A percentile compares a stretch with the other conserved stretches of the same genome.
These are phyloP conservation scores for Lomographa bimaculata DNA, from an alignment of 2,888 invertebrate species.

Conservation along the genomic window DNA sequence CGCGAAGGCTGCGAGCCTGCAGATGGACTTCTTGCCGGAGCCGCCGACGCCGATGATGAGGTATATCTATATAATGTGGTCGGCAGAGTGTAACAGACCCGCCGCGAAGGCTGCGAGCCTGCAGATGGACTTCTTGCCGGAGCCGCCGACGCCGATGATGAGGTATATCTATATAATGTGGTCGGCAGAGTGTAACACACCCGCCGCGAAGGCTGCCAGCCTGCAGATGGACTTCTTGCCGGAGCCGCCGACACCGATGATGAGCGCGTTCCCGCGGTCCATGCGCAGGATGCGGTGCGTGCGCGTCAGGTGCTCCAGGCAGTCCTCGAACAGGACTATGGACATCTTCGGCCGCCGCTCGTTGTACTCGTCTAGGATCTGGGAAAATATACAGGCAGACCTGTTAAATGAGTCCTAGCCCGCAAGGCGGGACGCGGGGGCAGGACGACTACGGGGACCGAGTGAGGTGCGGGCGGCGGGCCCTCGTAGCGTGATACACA, in stretches of 20 bases:
- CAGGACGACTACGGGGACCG: too few relatives aligned
- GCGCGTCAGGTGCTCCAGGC: constrained; percentile 94
- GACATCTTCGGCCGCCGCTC: constrained; percentile 89
- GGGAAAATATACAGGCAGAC: too few relatives aligned
- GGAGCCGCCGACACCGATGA: constrained; percentile 95
- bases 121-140: constrained; percentile 93
- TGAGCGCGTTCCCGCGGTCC: constrained; percentile 91
- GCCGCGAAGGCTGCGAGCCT: constrained; percentile 93
- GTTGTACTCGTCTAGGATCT: constrained; percentile 94
- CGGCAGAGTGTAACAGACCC: constrained; percentile 56
- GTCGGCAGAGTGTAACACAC: constrained; percentile 50
- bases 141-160: constrained; percentile 94
- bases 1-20: constrained; percentile 91
- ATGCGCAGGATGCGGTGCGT: constrained; percentile 93
- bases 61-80: too few relatives aligned
- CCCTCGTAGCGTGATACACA: too few relatives aligned
- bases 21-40: constrained; percentile 93
- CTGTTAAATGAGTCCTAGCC: too few relatives aligned
- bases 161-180: too few relatives aligned
- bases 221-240: constrained; percentile 93
- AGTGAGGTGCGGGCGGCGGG: too few relatives aligned
- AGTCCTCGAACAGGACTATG: constrained; percentile 95
- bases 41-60: constrained; percentile 96
- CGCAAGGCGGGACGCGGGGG: too few relatives aligned
- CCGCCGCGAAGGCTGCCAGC: constrained; percentile 92